These are phyloP conservation scores for Corythoichthys intestinalis DNA, from an alignment of 2,113 vertebrate genomes.

Conservation along the genomic window DNA sequence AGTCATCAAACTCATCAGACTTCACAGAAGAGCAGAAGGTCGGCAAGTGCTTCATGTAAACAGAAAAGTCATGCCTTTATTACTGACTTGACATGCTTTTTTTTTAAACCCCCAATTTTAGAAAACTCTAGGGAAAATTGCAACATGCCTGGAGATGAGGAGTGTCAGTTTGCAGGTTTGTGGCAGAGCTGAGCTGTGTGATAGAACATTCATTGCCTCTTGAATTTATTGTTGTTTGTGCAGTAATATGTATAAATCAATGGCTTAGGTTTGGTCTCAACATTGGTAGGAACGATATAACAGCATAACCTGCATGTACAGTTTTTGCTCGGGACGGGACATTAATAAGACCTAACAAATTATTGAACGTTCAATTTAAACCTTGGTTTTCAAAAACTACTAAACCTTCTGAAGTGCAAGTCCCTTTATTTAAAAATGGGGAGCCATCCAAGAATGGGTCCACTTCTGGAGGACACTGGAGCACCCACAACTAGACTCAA, in stretches of 20 bases:
- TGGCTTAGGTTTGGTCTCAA: too few relatives aligned
- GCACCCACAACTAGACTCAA: too few relatives aligned
- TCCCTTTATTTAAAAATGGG: too few relatives aligned
- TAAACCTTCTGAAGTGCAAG: too few relatives aligned
- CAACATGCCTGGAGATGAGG: slow-evolving; percentile 95
- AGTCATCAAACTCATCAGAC: slow-evolving; percentile 85
- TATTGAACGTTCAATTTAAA: too few relatives aligned
- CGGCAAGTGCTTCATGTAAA: slow-evolving; percentile 26
- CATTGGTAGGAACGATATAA: too few relatives aligned
- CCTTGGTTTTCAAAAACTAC: too few relatives aligned
- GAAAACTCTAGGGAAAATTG: slow-evolving; percentile 95
- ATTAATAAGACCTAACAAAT: too few relatives aligned
- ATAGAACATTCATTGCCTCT: background rate
- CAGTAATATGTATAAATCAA: background rate
- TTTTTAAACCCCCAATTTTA: slow-evolving; percentile 30
- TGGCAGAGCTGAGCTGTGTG: background rate
- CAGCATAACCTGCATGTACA: too few relatives aligned
- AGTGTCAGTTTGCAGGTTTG: slow-evolving; percentile 91
- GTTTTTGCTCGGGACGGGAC: too few relatives aligned
- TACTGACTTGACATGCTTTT: background rate
- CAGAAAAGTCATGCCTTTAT: background rate
- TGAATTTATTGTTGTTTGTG: background rate
- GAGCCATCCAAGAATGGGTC: too few relatives aligned
- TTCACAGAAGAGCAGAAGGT: slow-evolving; percentile 99
- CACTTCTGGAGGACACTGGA: too few relatives aligned